Evolutionary conservation across 37 sponge, comb jelly and placozoan genomes (phyloP).

Genomic region (Aphrocallistes beatrix): DNA sequence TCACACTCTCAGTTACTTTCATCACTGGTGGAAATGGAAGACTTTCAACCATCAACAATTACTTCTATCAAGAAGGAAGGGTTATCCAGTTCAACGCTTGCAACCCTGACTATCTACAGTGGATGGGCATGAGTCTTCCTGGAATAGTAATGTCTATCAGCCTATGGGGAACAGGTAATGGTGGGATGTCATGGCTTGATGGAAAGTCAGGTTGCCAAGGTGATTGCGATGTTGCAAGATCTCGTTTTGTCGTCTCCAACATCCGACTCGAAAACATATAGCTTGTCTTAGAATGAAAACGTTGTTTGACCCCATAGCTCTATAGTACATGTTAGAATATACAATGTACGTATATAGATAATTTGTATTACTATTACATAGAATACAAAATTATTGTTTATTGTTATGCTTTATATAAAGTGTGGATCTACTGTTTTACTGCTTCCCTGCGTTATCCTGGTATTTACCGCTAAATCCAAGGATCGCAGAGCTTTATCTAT

Average conservation of each 20-base stretch:
- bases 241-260: constrained; percentile 19
- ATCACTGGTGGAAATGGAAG: neutral
- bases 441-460: too few species aligned
- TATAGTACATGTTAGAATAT: too few species aligned
- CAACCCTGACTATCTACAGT: constrained; percentile 27
- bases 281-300: too few species aligned
- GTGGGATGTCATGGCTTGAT: constrained; percentile 30
- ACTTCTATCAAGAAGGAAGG: constrained; percentile 20
- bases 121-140: constrained; percentile 31
- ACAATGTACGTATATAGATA: too few species aligned
- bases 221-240: neutral
- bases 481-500: too few species aligned
- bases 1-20: constrained; percentile 24
- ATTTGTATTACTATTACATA: too few species aligned
- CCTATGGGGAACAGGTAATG: constrained; percentile 27
- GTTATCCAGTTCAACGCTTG: constrained; percentile 19
- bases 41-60: constrained; percentile 8
- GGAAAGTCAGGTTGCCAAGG: constrained; percentile 30
- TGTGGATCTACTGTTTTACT: too few species aligned
- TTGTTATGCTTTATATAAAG: too few species aligned
- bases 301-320: too few species aligned
- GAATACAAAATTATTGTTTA: too few species aligned
- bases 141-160: constrained; percentile 32
- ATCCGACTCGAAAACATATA: constrained; percentile 9
- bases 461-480: too few species aligned